Evolutionary conservation across 2,797 vertebrate species (phyloP).

Genomic region (Pseudopleuronectes americanus): DNA sequence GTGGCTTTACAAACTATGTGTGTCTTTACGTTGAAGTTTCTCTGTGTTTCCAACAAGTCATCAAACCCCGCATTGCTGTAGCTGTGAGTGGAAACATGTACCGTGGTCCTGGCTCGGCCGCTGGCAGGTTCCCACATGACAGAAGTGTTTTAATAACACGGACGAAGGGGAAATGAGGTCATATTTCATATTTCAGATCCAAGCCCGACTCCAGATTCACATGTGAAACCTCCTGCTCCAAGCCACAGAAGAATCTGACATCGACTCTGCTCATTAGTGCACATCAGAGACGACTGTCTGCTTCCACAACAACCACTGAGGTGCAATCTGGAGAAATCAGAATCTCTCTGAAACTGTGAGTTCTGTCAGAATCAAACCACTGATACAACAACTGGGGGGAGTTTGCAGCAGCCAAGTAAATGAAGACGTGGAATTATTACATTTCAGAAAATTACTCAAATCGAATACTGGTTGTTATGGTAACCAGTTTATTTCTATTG

Average conservation of each 20-base stretch:
- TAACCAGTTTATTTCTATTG: too few relatives aligned
- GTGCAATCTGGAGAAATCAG: neutral
- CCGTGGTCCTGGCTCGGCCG: neutral
- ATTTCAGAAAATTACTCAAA: neutral
- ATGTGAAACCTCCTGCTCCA: neutral
- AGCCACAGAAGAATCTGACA: slow-evolving; percentile 11
- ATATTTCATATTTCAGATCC: slow-evolving; percentile 29
- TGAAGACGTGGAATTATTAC: neutral
- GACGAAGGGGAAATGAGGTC: slow-evolving; percentile 21
- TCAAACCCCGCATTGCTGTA: neutral
- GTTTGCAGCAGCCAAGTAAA: neutral
- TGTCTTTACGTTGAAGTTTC: neutral
- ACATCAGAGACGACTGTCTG: slow-evolving; percentile 11
- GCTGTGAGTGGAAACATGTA: slow-evolving; percentile 5
- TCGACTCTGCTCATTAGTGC: slow-evolving; percentile 26
- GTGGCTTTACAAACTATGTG: slow-evolving; percentile 1
- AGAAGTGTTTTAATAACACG: slow-evolving; percentile 14
- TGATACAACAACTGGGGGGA: neutral
- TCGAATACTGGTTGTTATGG: neutral
- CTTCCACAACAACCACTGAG: slow-evolving; percentile 8
- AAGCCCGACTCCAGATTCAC: slow-evolving; percentile 10
- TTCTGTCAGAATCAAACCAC: slow-evolving; percentile 1
- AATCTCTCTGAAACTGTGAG: slow-evolving; percentile 11
- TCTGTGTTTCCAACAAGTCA: neutral
- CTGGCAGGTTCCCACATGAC: neutral